Evolutionary conservation across 2,797 vertebrate species (phyloP).

Genomic region (Chelmon rostratus): DNA sequence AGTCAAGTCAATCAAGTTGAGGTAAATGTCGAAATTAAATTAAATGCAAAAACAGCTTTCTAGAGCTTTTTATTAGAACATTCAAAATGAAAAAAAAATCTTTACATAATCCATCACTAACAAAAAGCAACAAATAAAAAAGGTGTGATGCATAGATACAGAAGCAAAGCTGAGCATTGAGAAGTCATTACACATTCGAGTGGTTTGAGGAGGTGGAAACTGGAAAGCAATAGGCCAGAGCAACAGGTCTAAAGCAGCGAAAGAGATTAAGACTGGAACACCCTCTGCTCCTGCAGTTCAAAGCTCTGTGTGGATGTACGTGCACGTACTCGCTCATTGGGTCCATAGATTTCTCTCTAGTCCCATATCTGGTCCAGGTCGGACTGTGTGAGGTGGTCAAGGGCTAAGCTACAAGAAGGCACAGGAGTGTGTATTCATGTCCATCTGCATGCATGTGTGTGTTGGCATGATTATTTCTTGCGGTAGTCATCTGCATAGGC

Average conservation of each 20-base stretch:
- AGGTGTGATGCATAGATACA: constrained; percentile 55
- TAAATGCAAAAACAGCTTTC: constrained; percentile 55
- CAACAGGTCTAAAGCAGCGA: constrained; percentile 48
- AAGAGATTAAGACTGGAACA: constrained; percentile 40
- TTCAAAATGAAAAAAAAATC: constrained; percentile 70
- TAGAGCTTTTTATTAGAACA: constrained; percentile 83
- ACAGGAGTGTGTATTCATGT: constrained; percentile 64
- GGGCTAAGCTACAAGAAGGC: constrained; percentile 50
- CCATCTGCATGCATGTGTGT: constrained; percentile 54
- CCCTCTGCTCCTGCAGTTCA: constrained; percentile 41
- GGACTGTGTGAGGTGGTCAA: constrained; percentile 40
- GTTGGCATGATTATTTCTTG: constrained; percentile 76
- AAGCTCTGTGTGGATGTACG: constrained; percentile 33
- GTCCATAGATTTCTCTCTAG: constrained; percentile 68
- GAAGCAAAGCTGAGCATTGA: constrained; percentile 58
- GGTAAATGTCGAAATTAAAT: constrained; percentile 15
- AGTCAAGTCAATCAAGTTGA: background rate
- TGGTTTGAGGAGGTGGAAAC: constrained; percentile 45
- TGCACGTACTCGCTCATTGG: constrained; percentile 55
- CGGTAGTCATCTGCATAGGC: constrained; percentile 84
- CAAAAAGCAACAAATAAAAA: constrained; percentile 62
- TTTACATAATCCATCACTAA: constrained; percentile 73
- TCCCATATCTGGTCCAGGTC: constrained; percentile 61
- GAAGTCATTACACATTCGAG: constrained; percentile 66
- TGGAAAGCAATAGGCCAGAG: constrained; percentile 41